Percentiles rank a stretch among this genome's conserved stretches.
Evolutionary conservation across 2,113 vertebrate species (phyloP).

Genomic region (Mellivora capensis): DNA sequence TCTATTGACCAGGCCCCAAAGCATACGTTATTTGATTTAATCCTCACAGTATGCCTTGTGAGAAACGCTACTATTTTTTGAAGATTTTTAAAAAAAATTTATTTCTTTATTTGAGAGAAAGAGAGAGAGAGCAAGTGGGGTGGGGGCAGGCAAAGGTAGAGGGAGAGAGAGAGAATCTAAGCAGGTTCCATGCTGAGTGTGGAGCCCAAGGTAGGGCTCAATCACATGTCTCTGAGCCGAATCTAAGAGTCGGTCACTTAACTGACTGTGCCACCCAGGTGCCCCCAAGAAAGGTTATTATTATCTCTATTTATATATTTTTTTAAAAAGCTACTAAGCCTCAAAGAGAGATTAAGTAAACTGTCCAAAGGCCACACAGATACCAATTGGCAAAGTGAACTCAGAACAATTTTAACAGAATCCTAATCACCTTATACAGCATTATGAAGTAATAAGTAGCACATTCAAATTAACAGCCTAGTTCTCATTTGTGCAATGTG

Average conservation of each 20-base stretch:
- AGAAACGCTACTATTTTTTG: slow-evolving; percentile 8
- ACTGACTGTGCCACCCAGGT: neutral
- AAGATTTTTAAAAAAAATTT: neutral
- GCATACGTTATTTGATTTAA: slow-evolving; percentile 38
- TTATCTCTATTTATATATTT: neutral
- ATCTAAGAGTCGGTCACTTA: neutral
- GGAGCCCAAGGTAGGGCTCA: neutral
- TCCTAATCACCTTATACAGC: slow-evolving; percentile 15
- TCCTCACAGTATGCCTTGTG: neutral
- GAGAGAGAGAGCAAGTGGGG: neutral
- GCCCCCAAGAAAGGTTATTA: slow-evolving; percentile 1
- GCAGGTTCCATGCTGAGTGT: neutral
- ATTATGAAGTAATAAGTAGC: slow-evolving; percentile 29
- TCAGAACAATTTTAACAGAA: slow-evolving; percentile 18
- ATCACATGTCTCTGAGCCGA: neutral
- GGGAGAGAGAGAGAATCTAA: neutral
- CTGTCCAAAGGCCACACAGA: neutral
- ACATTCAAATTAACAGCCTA: slow-evolving; percentile 50
- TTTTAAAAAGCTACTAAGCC: neutral
- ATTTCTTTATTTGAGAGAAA: neutral
- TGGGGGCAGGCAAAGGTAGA: neutral
- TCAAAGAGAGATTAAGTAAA: slow-evolving; percentile 32
- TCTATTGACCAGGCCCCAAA: neutral
- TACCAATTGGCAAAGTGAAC: slow-evolving; percentile 24
- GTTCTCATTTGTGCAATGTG: slow-evolving; percentile 17